These are phyloP conservation scores for Borostomias antarcticus DNA, from an alignment of 2,797 vertebrate species.

Conservation along the genomic window DNA sequence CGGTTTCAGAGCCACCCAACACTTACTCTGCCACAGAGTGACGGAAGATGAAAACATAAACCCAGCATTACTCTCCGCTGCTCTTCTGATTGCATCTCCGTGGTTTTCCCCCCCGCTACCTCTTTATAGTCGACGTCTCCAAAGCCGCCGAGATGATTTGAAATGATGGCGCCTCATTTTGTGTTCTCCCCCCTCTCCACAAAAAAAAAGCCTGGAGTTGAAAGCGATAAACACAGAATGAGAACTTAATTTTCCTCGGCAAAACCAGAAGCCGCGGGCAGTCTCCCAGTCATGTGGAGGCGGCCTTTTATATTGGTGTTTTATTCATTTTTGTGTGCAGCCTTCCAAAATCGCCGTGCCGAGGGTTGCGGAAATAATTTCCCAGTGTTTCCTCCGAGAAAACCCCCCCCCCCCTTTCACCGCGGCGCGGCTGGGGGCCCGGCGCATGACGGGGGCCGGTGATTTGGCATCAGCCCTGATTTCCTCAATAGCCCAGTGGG, in stretches of 20 bases:
- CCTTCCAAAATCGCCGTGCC: constrained; percentile 62
- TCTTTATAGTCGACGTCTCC: constrained; percentile 48
- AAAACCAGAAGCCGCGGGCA: constrained; percentile 65
- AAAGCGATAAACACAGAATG: constrained; percentile 61
- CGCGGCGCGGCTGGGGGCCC: constrained; percentile 38
- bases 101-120: constrained; percentile 38
- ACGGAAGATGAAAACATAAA: constrained; percentile 26
- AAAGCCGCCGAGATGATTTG: constrained; percentile 47
- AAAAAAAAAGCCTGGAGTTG: constrained; percentile 62
- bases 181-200: constrained; percentile 43
- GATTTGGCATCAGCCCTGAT: constrained; percentile 71
- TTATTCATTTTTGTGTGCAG: constrained; percentile 65
- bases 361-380: constrained; percentile 70
- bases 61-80: constrained; percentile 37
- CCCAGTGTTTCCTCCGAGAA: constrained; percentile 49
- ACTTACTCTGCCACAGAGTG: constrained; percentile 42
- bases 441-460: constrained; percentile 71
- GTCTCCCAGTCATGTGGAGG: constrained; percentile 50
- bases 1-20: constrained; percentile 31
- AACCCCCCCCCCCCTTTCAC: constrained; percentile 37
- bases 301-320: constrained; percentile 62
- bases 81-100: constrained; percentile 27
- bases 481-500: constrained; percentile 77
- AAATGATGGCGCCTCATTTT: constrained; percentile 59
- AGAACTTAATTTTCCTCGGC: constrained; percentile 61